Evolutionary conservation across 1,140 invertebrate genomes (phyloP), one percentile per base, ranked within the genome.

Genomic region (Teleogryllus occipitalis): DNA sequence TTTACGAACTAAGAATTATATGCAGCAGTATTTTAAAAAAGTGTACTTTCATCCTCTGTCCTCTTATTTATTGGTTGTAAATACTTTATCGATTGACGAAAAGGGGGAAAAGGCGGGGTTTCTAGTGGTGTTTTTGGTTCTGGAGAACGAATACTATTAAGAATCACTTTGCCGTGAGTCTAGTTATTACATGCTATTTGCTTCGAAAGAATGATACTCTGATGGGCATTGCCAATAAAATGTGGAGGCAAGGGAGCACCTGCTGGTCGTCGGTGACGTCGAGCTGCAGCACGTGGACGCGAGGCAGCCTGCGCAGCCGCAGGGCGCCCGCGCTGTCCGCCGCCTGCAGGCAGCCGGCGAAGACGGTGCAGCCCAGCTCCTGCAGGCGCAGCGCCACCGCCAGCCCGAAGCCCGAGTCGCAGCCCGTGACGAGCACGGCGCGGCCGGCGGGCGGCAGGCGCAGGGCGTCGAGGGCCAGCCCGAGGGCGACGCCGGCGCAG

Each of bases 381-480:
- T 65, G 54, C 7, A 65, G 54, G 10, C 18, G 54, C 10, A 65
- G 54, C 10, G 54, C 54, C 54, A 18, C 18, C 18, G 54, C 54
- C 54, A 65, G 54, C 10, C 54, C 54, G 54, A 65, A 65, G 54
- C 54, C 54, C 10, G 10, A 14, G 54, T 65, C 54, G 79, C 84
- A 85, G 27, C 83, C 85, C 8, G 85, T 85, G 18, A 86, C 81
- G 0, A 86, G 78, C 12, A 86, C 84, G 10, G 83, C 54, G 54
- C 54, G 54, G 10, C 54, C 18, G 10, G 54, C 18, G 54, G 54
- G 54, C 10, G 10, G 10, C 54, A 65, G 10, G 54, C 54, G 54
- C 7, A 65, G 54, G 10, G 54, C 54, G 54, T 65, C 54, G 10
- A 10, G 10, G 10, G 54, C 54, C 54, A 65, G 10, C 10, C 54